Evolutionary conservation across 2,888 invertebrate species (phyloP).

Genomic region (Limnephilus rhombicus): DNA sequence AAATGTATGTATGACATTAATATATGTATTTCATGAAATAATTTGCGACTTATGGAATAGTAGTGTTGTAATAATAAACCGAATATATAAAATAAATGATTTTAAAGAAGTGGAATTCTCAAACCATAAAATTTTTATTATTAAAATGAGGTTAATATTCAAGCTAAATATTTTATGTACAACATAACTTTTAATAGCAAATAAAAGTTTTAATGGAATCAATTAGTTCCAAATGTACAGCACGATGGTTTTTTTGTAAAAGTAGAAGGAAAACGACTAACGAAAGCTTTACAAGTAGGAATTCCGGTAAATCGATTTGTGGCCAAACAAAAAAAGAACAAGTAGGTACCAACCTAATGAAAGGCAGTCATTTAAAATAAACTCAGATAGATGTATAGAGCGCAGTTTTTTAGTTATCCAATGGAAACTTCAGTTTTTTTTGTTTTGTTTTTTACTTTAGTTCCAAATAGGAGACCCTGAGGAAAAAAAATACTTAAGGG

Average conservation of each 20-base stretch:
- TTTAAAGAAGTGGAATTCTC: not conserved
- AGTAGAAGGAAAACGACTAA: not conserved
- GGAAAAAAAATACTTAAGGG: too few species aligned
- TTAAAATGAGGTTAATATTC: not conserved
- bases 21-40: not conserved
- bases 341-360: too few species aligned
- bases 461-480: too few species aligned
- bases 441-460: too few species aligned
- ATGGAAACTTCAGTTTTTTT: too few species aligned
- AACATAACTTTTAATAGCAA: too few species aligned
- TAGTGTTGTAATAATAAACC: not conserved
- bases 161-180: not conserved
- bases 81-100: not conserved
- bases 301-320: not conserved
- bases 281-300: not conserved
- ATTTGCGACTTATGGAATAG: too few species aligned
- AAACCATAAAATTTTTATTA: not conserved
- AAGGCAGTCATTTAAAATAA: too few species aligned
- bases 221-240: not conserved
- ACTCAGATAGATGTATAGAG: too few species aligned
- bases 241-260: not conserved
- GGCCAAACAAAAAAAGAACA: too few species aligned
- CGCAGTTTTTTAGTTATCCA: too few species aligned
- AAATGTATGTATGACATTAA: not conserved
- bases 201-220: not conserved